Evolutionary conservation across 2,888 invertebrate genomes (phyloP).

Genomic region (Lasioglossum calceatum): DNA sequence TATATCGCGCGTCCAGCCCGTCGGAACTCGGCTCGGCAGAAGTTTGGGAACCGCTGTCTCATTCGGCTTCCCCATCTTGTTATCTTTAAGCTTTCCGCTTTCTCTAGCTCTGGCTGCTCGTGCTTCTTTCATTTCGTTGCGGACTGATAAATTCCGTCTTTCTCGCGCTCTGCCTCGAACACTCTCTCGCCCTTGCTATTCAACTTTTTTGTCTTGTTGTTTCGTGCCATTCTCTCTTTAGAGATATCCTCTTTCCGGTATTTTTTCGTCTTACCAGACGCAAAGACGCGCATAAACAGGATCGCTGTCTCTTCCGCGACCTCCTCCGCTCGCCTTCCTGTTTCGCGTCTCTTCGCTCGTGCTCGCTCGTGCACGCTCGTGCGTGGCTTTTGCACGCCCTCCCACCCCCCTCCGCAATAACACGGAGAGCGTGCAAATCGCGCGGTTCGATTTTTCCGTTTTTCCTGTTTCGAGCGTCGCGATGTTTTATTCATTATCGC

Average conservation of each 20-base stretch:
- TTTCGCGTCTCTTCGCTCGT: conserved; percentile 10
- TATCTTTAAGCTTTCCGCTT: conserved; percentile 52
- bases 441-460: neutral
- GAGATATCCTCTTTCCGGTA: neutral
- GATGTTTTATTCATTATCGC: conserved; percentile 48
- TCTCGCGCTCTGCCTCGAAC: conserved; percentile 1
- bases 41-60: conserved; percentile 43
- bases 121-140: conserved; percentile 56
- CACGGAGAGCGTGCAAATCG: conserved; percentile 26
- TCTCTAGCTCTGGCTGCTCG: conserved; percentile 31
- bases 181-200: conserved; percentile 14
- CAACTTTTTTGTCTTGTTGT: conserved; percentile 29
- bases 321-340: neutral
- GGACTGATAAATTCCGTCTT: conserved; percentile 52
- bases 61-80: conserved; percentile 36
- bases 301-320: conserved; percentile 3
- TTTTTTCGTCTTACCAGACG: conserved; percentile 26
- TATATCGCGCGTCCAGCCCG: neutral
- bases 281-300: conserved; percentile 51
- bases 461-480: conserved; percentile 12
- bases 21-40: neutral
- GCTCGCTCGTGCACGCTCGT: conserved; percentile 1
- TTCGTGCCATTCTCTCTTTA: conserved; percentile 7
- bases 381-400: neutral
- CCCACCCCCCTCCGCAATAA: neutral